Base-by-base conservation (phyloP, 1,140 invertebrate genomes). In the Spodoptera frugiperda region DNA sequence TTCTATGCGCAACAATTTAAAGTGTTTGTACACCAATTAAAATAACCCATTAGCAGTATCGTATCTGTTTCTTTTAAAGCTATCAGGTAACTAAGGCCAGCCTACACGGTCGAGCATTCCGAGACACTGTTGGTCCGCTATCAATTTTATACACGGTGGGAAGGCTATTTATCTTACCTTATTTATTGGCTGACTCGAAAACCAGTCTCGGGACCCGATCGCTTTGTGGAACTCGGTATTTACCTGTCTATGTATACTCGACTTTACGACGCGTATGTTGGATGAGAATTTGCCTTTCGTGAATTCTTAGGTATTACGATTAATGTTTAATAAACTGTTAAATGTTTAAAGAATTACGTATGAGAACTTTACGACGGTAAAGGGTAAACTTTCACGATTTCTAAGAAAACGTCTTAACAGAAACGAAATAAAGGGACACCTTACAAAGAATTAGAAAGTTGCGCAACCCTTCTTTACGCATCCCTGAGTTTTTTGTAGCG, bases 381-480 rank as follows among this genome's bases (percentile, higher is more conserved):
- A 57, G 49, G 72, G 72, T 65, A 53, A 65, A 76, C 51, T 78
- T 92, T 91, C 90, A 87, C 87, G 77, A 78, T 79, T 92, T 92
- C 92, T 79, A 48, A 88, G 91, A 93, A 92, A 84, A 73, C 44
- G 46, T 85, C 78, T 84, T 83, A 79, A 82, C 71, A 61, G 75
- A 54, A 30, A 76, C 72, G 78, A 70, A 73, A 85, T 80, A 89
- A 87, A 90, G 75, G 86, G 78, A 83, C 83, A 89, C 86, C 87
- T 91, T 84, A 92, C 91, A 92, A 93, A 86, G 91, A 80, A 90
- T 91, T 93, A 91, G 92, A 93, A 93, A 93, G 92, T 93, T 93
- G 89, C 85, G 87, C 90, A 93, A 93, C 90, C 90, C 91, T 93
- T 90, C 76, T 84, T 85, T 91, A 85, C 84, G 83, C 80, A 76